Evolutionary conservation across 2,113 vertebrate species (phyloP).

Genomic region (Perccottus glenii): DNA sequence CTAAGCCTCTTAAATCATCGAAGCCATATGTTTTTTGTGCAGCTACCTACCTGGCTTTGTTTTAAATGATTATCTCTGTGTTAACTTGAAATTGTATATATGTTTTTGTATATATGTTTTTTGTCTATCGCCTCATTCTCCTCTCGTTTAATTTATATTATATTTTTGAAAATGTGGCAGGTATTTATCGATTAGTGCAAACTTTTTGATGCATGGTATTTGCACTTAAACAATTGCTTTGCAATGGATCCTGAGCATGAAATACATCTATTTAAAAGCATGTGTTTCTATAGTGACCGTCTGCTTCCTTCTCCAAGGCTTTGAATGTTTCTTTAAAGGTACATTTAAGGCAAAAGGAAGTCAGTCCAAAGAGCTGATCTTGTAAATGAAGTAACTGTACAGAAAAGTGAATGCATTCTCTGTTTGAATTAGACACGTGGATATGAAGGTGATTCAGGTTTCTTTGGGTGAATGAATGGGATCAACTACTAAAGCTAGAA

Average conservation of each 20-base stretch:
- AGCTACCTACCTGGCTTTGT: slow-evolving; percentile 27
- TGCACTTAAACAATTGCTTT: slow-evolving; percentile 19
- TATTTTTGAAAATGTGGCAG: neutral
- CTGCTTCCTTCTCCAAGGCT: too few species aligned
- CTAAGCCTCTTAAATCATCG: slow-evolving; percentile 12
- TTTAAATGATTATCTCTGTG: slow-evolving; percentile 30
- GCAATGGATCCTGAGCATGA: neutral
- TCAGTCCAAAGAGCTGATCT: slow-evolving; percentile 45
- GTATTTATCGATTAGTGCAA: neutral
- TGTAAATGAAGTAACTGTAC: slow-evolving; percentile 46
- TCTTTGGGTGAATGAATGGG: slow-evolving; percentile 1
- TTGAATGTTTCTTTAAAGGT: neutral
- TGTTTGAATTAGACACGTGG: slow-evolving; percentile 21
- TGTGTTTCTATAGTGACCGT: too few species aligned
- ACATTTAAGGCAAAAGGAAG: slow-evolving; percentile 10
- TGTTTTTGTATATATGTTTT: slow-evolving; percentile 14
- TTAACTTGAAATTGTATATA: slow-evolving; percentile 68
- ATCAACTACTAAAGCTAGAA: neutral
- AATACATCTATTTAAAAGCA: slow-evolving; percentile 1
- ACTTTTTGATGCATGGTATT: neutral
- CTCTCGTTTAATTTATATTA: slow-evolving; percentile 17
- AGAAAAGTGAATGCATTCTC: slow-evolving; percentile 17
- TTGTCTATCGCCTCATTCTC: neutral
- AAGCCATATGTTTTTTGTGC: slow-evolving; percentile 69
- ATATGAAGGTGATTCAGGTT: slow-evolving; percentile 51